A percentile compares a stretch with the other conserved stretches of the same genome.
These are phyloP conservation scores for Prunella himalayana DNA, from an alignment of 2,113 vertebrate species.

Conservation along the genomic window DNA sequence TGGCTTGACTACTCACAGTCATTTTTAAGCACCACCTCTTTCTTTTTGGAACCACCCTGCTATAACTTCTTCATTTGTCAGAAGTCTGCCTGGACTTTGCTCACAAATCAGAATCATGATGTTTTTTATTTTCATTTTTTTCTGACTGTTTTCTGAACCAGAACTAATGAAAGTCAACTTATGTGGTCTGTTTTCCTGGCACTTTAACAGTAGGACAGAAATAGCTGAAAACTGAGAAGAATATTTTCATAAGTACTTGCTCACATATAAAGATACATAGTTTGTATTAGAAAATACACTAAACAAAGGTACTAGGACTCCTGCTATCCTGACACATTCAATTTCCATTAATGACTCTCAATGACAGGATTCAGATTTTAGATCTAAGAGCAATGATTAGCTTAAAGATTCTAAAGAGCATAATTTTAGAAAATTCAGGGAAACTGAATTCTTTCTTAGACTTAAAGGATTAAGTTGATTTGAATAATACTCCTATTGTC, in stretches of 20 bases:
- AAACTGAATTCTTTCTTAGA: not conserved
- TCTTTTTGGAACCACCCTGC: not conserved
- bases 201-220: slow-evolving; percentile 15
- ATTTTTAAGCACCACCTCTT: not conserved
- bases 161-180: slow-evolving; percentile 21
- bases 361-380: not conserved
- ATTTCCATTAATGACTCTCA: not conserved
- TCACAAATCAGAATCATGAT: not conserved
- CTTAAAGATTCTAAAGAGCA: not conserved
- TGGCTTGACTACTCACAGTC: not conserved
- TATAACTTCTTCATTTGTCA: not conserved
- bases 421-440: not conserved
- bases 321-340: not conserved
- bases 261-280: not conserved
- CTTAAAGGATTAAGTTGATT: not conserved
- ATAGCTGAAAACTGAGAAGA: not conserved
- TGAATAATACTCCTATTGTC: not conserved
- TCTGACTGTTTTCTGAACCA: not conserved
- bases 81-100: not conserved
- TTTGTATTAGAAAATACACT: not conserved
- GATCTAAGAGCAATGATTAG: not conserved
- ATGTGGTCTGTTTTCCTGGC: slow-evolving; percentile 32
- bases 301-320: not conserved
- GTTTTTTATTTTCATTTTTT: not conserved
- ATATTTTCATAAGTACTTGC: not conserved